phyloP scores from a whole-genome alignment of 1,140 invertebrate species.

The Drosophila malerkotliana region DNA sequence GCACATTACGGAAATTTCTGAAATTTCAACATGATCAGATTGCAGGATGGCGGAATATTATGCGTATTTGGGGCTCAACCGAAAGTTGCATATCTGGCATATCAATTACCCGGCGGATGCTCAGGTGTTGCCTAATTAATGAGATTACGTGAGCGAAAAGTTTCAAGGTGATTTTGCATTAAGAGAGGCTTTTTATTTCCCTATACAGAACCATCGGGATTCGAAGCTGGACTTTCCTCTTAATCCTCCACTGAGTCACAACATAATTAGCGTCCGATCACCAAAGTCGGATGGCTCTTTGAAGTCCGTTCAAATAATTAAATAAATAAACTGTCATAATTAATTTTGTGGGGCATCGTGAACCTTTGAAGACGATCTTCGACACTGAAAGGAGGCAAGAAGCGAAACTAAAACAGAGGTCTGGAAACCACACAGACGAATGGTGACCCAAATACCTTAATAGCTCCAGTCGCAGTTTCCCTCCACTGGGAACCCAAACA shows the following conservation, averaged over 20 bases:
- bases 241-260: conserved; percentile 72
- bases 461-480: conserved; percentile 38
- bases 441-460: conserved; percentile 60
- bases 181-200: background rate
- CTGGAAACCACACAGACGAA: conserved; percentile 38
- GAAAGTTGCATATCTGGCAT: conserved; percentile 13
- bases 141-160: conserved; percentile 11
- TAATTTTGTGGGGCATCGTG: conserved; percentile 67
- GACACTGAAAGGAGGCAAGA: conserved; percentile 17
- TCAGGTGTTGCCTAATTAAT: conserved; percentile 32
- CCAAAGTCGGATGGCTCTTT: conserved; percentile 47
- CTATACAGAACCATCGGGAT: background rate
- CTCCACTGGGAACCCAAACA: conserved; percentile 1
- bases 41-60: conserved; percentile 4
- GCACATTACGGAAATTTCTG: conserved; percentile 31
- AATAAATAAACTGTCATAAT: conserved; percentile 83
- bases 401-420: background rate
- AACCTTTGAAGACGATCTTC: conserved; percentile 24
- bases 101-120: conserved; percentile 23
- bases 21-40: conserved; percentile 28
- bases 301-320: conserved; percentile 72
- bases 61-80: background rate
- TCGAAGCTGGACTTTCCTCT: background rate
- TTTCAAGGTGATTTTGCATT: background rate
- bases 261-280: conserved; percentile 61